Percentiles rank a stretch among this genome's conserved stretches.
phyloP scores from a whole-genome alignment of 1,140 invertebrate species.

The Daktulosphaira vitifoliae region DNA sequence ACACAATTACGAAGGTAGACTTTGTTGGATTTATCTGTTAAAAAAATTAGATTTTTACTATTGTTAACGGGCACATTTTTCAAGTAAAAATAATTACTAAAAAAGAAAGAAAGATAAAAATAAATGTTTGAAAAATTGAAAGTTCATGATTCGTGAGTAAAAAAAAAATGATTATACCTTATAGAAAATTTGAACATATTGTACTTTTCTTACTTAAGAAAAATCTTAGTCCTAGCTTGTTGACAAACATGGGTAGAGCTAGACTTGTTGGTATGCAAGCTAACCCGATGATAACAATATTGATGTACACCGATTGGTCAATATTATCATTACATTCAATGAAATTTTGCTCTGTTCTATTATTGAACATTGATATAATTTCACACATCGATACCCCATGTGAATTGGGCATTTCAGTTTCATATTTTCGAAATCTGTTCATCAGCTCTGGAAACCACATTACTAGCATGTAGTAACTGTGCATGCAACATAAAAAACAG shows the following conservation, averaged over 20 bases:
- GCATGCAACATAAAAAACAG: slow-evolving; percentile 35
- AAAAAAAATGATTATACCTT: no score
- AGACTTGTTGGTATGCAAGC: slow-evolving; percentile 22
- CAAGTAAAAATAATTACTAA: no score
- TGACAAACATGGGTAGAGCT: slow-evolving; percentile 4
- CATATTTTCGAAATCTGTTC: slow-evolving; percentile 72
- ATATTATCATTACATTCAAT: background rate
- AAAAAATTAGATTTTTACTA: no score
- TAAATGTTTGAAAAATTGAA: no score
- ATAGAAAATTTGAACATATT: no score
- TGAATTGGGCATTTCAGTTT: slow-evolving; percentile 42
- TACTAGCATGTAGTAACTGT: slow-evolving; percentile 75
- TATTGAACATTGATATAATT: background rate
- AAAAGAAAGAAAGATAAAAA: no score
- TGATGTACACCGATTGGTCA: background rate
- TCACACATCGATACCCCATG: slow-evolving; percentile 3
- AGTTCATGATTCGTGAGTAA: no score
- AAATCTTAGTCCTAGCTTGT: slow-evolving; percentile 20
- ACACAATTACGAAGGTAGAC: no score
- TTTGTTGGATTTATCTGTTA: no score
- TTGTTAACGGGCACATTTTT: no score
- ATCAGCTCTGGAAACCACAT: slow-evolving; percentile 88
- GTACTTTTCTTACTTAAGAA: slow-evolving; percentile 9
- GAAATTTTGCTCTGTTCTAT: background rate
- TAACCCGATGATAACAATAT: slow-evolving; percentile 17